Evolutionary conservation across 2,113 vertebrate species (phyloP), one percentile per base, ranked within the genome.

Genomic region (Melospiza melodia): DNA sequence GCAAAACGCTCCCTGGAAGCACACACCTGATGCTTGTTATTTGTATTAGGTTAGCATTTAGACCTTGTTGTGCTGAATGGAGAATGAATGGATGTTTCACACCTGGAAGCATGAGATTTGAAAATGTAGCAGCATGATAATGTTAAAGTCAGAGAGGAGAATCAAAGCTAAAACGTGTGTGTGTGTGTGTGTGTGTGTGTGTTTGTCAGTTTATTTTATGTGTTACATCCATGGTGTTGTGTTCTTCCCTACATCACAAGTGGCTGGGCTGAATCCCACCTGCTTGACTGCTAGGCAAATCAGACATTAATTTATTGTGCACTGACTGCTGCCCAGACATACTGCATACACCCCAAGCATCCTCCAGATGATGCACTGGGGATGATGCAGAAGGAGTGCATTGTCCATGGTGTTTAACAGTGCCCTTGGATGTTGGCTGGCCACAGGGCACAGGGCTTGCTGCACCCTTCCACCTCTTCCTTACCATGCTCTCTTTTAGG

Each of bases 41-140:
- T 84, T 90, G 48, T 41, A 49, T 77, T 74, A 84, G 31, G 28
- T 39, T 80, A 92, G 12, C 27, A n/a, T 77, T 88, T 93, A 92
- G 46, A 15, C 49, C 28, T 35, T 43, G 8, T 77, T 63, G n/a
- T 52, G 33, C 44, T 75, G 77, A 85, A 37, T 68, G n/a, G 68
- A 73, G 67, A 86, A 41, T 17, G 39, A 90, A 89, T 43, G 14
- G 30, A 51, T 23, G 15, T 81, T 75, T 90, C 65, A 59, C 44
- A 68, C 18, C 24, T 81, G 68, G 22, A 85, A 67, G 71, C 11
- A 30, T 19, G 48, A 91, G 48, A 44, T 54, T 35, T 90, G 86
- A 71, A 63, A 44, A 33, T 35, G n/a, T 21, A 84, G 22, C 37
- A 72, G n/a, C 11, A 11, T 39, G 57, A 41, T 9, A 28, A 0